Conservation (phyloP, 2,113 vertebrate species). For the Cyprinodon variegatus region DNA sequence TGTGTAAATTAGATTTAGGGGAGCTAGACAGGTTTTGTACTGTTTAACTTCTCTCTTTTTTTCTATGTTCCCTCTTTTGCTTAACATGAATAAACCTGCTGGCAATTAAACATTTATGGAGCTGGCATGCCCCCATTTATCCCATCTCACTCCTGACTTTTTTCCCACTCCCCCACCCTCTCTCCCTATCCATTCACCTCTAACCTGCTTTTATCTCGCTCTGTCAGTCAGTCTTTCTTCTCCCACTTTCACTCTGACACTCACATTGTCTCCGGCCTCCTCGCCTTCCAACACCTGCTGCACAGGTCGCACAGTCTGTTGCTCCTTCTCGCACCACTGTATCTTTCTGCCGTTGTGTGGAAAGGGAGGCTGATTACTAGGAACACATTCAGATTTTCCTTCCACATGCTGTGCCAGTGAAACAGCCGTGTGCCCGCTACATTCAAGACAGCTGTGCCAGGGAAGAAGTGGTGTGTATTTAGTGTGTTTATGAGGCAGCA, state of each 20-base stretch:
- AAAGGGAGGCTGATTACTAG: slow-evolving; percentile 82
- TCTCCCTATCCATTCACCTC: slow-evolving; percentile 59
- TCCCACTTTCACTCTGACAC: slow-evolving; percentile 33
- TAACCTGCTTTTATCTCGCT: slow-evolving; percentile 59
- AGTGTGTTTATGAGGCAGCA: slow-evolving; percentile 21
- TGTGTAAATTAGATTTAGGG: slow-evolving; percentile 81
- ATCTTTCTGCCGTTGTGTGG: slow-evolving; percentile 62
- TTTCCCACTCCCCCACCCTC: slow-evolving; percentile 22
- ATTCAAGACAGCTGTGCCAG: slow-evolving; percentile 76
- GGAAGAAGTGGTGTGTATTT: slow-evolving; percentile 67
- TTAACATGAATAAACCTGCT: slow-evolving; percentile 78
- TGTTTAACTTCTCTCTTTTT: slow-evolving; percentile 67
- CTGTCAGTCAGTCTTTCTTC: slow-evolving; percentile 53
- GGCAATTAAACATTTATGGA: slow-evolving; percentile 77
- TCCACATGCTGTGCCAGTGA: slow-evolving; percentile 81
- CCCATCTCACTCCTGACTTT: slow-evolving; percentile 57
- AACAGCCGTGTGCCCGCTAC: slow-evolving; percentile 79
- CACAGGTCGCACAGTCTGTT: slow-evolving; percentile 45
- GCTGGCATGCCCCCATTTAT: slow-evolving; percentile 71
- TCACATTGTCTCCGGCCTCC: slow-evolving; percentile 50
- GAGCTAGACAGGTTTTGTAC: slow-evolving; percentile 76
- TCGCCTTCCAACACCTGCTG: slow-evolving; percentile 70
- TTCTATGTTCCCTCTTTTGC: slow-evolving; percentile 47
- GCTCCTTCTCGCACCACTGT: slow-evolving; percentile 54
- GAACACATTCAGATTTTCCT: slow-evolving; percentile 86